A percentile compares a stretch with the other conserved stretches of the same genome.
Conservation (phyloP, 2,888 invertebrate genomes). For the Artemia sinica region DNA sequence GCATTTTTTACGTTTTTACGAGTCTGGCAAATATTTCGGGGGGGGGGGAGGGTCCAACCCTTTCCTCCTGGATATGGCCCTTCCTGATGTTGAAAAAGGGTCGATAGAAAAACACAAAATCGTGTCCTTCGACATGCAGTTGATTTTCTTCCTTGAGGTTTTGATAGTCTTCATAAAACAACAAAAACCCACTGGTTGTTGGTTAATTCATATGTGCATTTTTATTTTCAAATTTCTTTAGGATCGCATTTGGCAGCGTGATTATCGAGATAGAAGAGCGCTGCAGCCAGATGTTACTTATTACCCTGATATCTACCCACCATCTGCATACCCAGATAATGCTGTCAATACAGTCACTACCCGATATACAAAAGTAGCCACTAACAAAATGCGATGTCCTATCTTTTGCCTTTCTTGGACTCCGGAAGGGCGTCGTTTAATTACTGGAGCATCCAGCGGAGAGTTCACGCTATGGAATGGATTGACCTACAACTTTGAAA, state of each 20-base stretch:
- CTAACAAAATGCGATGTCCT: slow-evolving; percentile 98
- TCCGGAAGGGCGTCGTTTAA: slow-evolving; percentile 88
- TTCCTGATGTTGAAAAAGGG: too few species aligned
- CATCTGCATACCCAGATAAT: slow-evolving; percentile 80
- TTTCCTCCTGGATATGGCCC: too few species aligned
- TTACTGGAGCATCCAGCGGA: slow-evolving; percentile 96
- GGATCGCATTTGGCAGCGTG: slow-evolving; percentile 88
- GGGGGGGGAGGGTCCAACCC: too few species aligned
- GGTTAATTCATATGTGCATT: not conserved
- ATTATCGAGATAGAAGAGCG: slow-evolving; percentile 67
- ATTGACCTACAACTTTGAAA: slow-evolving; percentile 99
- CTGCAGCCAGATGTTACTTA: slow-evolving; percentile 91
- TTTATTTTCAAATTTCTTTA: slow-evolving; percentile 31
- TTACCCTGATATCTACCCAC: slow-evolving; percentile 78
- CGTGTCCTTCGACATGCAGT: not conserved
- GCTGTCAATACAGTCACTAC: slow-evolving; percentile 85
- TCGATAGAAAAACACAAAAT: too few species aligned
- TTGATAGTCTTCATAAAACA: not conserved
- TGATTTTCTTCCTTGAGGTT: not conserved
- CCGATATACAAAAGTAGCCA: slow-evolving; percentile 47
- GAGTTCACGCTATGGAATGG: slow-evolving; percentile 99
- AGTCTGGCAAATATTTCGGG: too few species aligned
- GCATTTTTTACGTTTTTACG: too few species aligned
- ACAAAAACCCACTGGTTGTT: not conserved
- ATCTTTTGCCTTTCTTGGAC: slow-evolving; percentile 99